Base-by-base conservation (phyloP, 92 coral and sea anemone species). In the Desmophyllum pertusum region DNA sequence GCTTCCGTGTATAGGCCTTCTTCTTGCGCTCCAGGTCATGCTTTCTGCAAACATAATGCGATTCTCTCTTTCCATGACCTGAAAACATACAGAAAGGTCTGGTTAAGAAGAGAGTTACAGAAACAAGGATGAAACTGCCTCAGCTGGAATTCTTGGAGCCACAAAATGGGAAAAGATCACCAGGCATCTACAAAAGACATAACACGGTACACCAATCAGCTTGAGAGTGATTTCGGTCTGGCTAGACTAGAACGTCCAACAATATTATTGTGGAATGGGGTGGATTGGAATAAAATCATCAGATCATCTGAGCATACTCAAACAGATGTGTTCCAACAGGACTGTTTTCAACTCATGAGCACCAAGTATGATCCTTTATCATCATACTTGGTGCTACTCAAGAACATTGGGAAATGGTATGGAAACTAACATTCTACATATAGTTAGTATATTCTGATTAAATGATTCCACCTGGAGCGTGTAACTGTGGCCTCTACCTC, bases 51-150 rank as follows among this genome's bases (percentile, higher is more conserved):
- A 53, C 81, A 77, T 52, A 23, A 35, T 77, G 27, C 82, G 11
- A 33, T 77, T 77, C 37, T 77, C 82, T 77, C 63, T 52, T 35
- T 77, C 82, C n/a, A n/a, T n/a, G n/a, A 77, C 63, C 82, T 77
- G 82, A 36, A n/a, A 51, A 79, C 42, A 27, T 38, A 2, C 14
- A 38, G 14, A 73, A 73, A 23, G 33, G 23, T 25, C 50, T 27
- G 23, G 50, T 38, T 73, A 35, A 33, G 15, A 10, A 23, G 42
- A 73, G 1, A 73, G 6, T 33, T 33, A 52, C 61, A 52, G 61
- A n/a, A n/a, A n/a, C n/a, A n/a, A n/a, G n/a, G n/a, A n/a, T n/a
- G n/a, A n/a, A n/a, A n/a, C n/a, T n/a, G 21, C 19, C 59, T 52
- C 19, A 13, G 23, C 61, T 52, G 61, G 61, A 5, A 17, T 52